Evolutionary conservation across 1,140 invertebrate genomes (phyloP).

Genomic region (Polypedilum pembai): DNA sequence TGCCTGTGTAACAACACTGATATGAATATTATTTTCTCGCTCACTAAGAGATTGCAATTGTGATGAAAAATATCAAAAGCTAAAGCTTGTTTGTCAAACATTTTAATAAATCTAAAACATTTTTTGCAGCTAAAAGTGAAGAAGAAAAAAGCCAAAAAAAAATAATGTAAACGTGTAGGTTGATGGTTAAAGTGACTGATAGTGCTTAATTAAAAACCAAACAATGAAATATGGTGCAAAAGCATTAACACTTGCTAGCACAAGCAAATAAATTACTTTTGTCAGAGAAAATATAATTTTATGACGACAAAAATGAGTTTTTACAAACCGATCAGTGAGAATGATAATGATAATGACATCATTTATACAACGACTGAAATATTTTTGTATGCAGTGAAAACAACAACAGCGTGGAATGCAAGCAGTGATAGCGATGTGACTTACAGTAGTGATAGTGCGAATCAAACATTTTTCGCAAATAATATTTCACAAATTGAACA

Average conservation of each 20-base stretch:
- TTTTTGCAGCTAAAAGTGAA: too few species aligned
- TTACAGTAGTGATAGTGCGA: neutral
- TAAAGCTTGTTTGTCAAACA: too few species aligned
- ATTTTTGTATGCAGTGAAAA: neutral
- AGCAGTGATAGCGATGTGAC: neutral
- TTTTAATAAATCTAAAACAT: too few species aligned
- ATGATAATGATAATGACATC: neutral
- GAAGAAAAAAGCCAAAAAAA: too few species aligned
- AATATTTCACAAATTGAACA: constrained; percentile 33
- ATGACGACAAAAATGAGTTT: constrained; percentile 8
- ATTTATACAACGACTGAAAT: neutral
- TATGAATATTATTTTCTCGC: too few species aligned
- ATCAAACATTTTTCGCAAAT: neutral
- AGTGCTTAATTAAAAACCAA: neutral
- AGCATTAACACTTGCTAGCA: neutral
- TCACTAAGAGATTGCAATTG: too few species aligned
- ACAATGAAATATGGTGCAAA: neutral
- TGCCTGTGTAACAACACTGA: too few species aligned
- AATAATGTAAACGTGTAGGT: too few species aligned
- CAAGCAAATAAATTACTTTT: neutral
- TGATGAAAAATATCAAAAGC: too few species aligned
- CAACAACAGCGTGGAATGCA: neutral
- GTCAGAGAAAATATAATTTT: neutral
- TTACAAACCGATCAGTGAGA: neutral
- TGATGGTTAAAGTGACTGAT: neutral